phyloP scores from a whole-genome alignment of 2,113 vertebrate genomes.

The Sciurus niger region DNA sequence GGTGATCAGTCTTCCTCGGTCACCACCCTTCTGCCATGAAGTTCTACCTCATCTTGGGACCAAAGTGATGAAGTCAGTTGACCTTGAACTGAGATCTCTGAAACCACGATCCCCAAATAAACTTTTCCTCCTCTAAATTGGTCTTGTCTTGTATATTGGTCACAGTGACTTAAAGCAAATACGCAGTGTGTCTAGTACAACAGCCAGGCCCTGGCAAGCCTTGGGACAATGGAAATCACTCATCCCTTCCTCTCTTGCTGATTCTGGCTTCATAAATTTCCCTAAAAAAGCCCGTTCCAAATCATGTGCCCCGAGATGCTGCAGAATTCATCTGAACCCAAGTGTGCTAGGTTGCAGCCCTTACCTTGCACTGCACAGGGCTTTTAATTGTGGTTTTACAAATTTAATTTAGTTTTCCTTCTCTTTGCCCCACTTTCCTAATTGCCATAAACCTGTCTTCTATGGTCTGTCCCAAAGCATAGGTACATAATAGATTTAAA shows the following conservation, averaged over 20 bases:
- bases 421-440: not conserved
- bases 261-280: not conserved
- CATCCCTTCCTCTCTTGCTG: not conserved
- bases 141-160: no score
- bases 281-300: not conserved
- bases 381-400: not conserved
- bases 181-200: not conserved
- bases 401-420: not conserved
- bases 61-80: no score
- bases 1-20: no score
- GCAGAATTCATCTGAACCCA: not conserved
- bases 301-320: not conserved
- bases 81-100: no score
- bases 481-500: not conserved
- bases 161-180: no score
- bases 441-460: not conserved
- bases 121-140: no score
- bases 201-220: not conserved
- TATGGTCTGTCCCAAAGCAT: not conserved
- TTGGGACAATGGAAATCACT: not conserved
- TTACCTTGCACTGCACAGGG: not conserved
- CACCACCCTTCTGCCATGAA: no score
- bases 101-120: no score
- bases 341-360: not conserved
- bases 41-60: no score